Conservation (phyloP, 2,888 invertebrate genomes). For the Gymnocheta viridis region DNA sequence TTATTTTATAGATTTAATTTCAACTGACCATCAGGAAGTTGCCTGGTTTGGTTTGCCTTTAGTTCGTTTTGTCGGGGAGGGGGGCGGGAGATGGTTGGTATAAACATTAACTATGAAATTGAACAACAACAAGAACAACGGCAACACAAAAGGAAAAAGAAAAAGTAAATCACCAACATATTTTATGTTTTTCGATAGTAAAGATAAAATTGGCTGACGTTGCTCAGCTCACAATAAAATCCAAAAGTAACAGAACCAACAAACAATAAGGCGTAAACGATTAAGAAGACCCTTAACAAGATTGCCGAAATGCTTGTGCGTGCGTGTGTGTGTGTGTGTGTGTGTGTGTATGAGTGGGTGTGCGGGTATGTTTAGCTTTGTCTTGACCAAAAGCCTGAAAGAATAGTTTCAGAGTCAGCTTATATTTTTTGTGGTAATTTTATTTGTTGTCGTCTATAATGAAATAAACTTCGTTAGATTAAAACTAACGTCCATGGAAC, state of each 20-base stretch:
- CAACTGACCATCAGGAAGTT: conserved; percentile 72
- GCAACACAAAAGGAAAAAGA: conserved; percentile 22
- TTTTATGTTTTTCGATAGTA: conserved; percentile 54
- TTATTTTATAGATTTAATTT: conserved; percentile 80
- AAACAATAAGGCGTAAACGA: conserved; percentile 68
- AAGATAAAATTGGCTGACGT: conserved; percentile 69
- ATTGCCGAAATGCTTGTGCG: conserved; percentile 8
- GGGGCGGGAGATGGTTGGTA: too few relatives aligned
- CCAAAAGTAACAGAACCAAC: conserved; percentile 18
- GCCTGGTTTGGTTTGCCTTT: conserved; percentile 1
- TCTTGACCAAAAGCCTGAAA: conserved; percentile 52
- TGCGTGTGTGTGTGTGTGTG: too few relatives aligned
- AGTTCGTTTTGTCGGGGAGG: neutral
- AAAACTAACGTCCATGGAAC: conserved; percentile 33
- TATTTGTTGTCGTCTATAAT: conserved; percentile 54
- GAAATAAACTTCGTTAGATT: conserved; percentile 43
- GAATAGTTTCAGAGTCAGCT: conserved; percentile 53
- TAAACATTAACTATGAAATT: conserved; percentile 44
- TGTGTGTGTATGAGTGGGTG: too few relatives aligned
- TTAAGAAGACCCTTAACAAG: conserved; percentile 56
- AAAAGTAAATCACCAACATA: conserved; percentile 64
- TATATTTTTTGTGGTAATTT: conserved; percentile 61
- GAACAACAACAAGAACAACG: conserved; percentile 57
- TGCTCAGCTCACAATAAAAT: conserved; percentile 62
- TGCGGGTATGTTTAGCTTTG: too few relatives aligned